Percentiles rank a stretch among this genome's conserved stretches.
phyloP scores from a whole-genome alignment of 2,113 vertebrate species.

The Platichthys stellatus region DNA sequence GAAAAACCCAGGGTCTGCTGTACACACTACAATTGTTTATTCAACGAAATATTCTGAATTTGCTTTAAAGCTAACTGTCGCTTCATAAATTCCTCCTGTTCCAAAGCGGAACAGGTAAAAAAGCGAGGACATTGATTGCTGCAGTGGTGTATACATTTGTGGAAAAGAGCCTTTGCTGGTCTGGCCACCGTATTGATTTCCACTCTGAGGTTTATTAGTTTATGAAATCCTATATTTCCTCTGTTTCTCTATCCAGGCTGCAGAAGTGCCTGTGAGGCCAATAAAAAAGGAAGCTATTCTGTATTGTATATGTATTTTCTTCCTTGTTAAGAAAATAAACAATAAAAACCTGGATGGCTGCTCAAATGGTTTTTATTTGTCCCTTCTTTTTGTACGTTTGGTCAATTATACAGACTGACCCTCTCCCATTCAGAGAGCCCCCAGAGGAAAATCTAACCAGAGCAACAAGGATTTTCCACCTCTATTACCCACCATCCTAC shows the following conservation, averaged over 20 bases:
- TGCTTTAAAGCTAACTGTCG: conserved; percentile 41
- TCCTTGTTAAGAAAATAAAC: conserved; percentile 9
- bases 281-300: conserved; percentile 20
- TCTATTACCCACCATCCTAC: not conserved
- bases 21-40: conserved; percentile 37
- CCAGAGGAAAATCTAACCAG: conserved; percentile 19
- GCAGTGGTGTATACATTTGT: conserved; percentile 58
- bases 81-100: conserved; percentile 27
- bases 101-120: conserved; percentile 25
- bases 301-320: conserved; percentile 19
- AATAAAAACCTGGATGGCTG: not conserved
- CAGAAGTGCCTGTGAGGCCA: conserved; percentile 8
- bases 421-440: conserved; percentile 3
- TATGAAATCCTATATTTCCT: conserved; percentile 74
- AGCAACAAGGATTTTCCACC: conserved; percentile 8
- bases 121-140: conserved; percentile 41
- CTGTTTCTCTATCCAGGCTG: conserved; percentile 30
- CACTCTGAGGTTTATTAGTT: conserved; percentile 61
- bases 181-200: conserved; percentile 65
- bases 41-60: conserved; percentile 23
- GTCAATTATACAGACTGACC: conserved; percentile 9
- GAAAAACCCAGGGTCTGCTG: not conserved
- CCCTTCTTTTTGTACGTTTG: conserved; percentile 1
- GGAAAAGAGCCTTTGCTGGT: conserved; percentile 42
- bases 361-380: not conserved